Percentiles rank a stretch among this genome's conserved stretches.
Conservation (phyloP, 2,888 invertebrate species). For the Diaperis boleti region DNA sequence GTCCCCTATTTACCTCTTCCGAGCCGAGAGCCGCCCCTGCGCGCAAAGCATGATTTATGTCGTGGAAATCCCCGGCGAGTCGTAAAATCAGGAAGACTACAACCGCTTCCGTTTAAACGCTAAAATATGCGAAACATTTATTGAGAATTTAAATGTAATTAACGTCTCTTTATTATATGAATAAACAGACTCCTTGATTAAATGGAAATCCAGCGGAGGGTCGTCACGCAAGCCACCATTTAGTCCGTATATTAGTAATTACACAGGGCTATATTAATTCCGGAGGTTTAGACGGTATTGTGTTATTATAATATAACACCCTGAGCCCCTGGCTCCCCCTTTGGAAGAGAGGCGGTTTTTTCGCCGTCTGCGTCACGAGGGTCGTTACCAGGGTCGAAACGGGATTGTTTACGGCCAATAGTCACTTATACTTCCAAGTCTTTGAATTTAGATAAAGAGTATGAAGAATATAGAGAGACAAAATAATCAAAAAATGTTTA, state of each 20-base stretch:
- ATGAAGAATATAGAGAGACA: too few relatives aligned
- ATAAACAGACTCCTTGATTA: conserved; percentile 52
- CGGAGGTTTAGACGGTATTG: conserved; percentile 35
- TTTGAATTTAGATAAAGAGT: too few relatives aligned
- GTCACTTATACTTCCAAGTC: too few relatives aligned
- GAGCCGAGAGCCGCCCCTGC: too few relatives aligned
- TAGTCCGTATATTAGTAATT: conserved; percentile 53
- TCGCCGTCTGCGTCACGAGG: not conserved
- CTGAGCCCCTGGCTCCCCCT: conserved; percentile 18
- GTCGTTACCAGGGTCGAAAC: too few relatives aligned
- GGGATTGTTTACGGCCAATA: too few relatives aligned
- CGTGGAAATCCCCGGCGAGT: conserved; percentile 5
- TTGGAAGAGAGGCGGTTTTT: conserved; percentile 8
- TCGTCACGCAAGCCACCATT: conserved; percentile 53
- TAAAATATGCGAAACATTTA: conserved; percentile 44
- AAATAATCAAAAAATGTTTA: too few relatives aligned
- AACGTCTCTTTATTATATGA: conserved; percentile 49
- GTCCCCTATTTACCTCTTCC: too few relatives aligned
- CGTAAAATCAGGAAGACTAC: conserved; percentile 23
- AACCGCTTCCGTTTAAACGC: conserved; percentile 27
- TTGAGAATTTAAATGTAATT: conserved; percentile 46
- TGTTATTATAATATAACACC: conserved; percentile 35
- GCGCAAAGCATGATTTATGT: conserved; percentile 24
- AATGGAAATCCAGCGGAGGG: conserved; percentile 51
- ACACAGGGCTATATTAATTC: conserved; percentile 50